Conservation (phyloP, 1,140 invertebrate genomes). For the Drosophila obscura region DNA sequence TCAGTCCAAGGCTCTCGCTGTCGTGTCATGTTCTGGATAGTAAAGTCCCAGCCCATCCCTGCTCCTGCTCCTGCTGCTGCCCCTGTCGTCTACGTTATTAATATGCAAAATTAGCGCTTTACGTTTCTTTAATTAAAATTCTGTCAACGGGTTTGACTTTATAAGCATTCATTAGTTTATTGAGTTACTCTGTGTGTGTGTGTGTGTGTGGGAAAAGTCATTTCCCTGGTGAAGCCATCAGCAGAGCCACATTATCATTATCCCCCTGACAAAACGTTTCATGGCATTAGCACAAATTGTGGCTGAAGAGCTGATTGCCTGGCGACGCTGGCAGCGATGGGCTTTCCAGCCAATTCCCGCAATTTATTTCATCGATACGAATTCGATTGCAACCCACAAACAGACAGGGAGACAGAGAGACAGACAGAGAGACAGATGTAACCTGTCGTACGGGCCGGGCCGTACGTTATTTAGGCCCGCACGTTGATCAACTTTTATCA, state of each 20-base stretch:
- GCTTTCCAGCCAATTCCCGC: slow-evolving; percentile 14
- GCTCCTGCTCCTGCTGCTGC: background rate
- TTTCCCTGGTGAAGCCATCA: slow-evolving; percentile 7
- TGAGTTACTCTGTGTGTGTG: slow-evolving; percentile 38
- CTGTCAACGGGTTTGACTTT: slow-evolving; percentile 63
- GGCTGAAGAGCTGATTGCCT: slow-evolving; percentile 28
- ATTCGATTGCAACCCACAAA: slow-evolving; percentile 14
- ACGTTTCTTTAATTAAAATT: slow-evolving; percentile 79
- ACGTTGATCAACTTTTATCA: slow-evolving; percentile 43
- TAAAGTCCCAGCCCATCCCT: too few species aligned
- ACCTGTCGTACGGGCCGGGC: background rate
- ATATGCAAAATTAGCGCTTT: slow-evolving; percentile 78
- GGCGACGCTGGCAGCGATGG: slow-evolving; percentile 12
- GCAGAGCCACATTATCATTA: background rate
- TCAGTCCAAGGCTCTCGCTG: too few species aligned
- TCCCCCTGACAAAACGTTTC: slow-evolving; percentile 23
- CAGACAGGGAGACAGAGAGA: too few species aligned
- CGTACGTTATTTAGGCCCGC: slow-evolving; percentile 26
- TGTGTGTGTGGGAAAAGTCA: slow-evolving; percentile 12
- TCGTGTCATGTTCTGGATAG: too few species aligned
- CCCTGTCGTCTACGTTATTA: slow-evolving; percentile 53
- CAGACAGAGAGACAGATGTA: background rate
- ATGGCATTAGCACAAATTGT: slow-evolving; percentile 56
- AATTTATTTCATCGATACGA: slow-evolving; percentile 67
- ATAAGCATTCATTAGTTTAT: slow-evolving; percentile 75